Evolutionary conservation across 2,797 vertebrate genomes (phyloP), one percentile per base, ranked within the genome.

Genomic region (Tragelaphus oryx): DNA sequence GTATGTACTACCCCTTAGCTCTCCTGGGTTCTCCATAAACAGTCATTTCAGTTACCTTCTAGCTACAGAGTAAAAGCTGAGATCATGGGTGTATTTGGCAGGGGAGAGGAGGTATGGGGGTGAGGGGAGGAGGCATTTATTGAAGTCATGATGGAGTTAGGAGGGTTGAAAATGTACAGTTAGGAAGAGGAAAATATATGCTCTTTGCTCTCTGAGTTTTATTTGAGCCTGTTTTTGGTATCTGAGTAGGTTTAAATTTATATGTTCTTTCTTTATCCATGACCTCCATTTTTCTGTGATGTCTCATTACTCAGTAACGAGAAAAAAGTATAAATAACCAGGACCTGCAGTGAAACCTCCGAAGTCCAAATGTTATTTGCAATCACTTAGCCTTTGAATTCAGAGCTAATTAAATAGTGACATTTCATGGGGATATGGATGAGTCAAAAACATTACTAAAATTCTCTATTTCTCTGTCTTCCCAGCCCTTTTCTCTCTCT

Each of bases 161-260:
- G 20, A 30, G 8, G 13, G 26, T 78, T 80, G 75, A 80, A 94
- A 50, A 76, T 26, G 3, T 30, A 78, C 10, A 86, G 20, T n/a
- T 74, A 65, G 22, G 78, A 16, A n/a, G n/a, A 62, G 30, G 5
- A 76, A 80, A 82, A 26, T 28, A 52, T 6, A 62, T 28, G 75
- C 16, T 59, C n/a, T 87, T 52, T n/a, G 22, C 20, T 65, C 10
- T 82, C 28, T 44, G 74, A 28, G 62, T 91, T 92, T 85, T 57
- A 60, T 95, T 89, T 60, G 81, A 94, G 88, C n/a, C 57, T 52
- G 71, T 85, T 88, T 97, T 97, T 85, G 90, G 46, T 48, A 59
- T 78, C 57, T 75, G 94, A 50, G 12, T 92, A 84, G 80, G 86
- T 92, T 91, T 96, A 87, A 9, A 20, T 94, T 84, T 71, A 93